These are phyloP conservation scores for Rhagium mordax DNA, from an alignment of 2,888 invertebrate species.

Conservation along the genomic window DNA sequence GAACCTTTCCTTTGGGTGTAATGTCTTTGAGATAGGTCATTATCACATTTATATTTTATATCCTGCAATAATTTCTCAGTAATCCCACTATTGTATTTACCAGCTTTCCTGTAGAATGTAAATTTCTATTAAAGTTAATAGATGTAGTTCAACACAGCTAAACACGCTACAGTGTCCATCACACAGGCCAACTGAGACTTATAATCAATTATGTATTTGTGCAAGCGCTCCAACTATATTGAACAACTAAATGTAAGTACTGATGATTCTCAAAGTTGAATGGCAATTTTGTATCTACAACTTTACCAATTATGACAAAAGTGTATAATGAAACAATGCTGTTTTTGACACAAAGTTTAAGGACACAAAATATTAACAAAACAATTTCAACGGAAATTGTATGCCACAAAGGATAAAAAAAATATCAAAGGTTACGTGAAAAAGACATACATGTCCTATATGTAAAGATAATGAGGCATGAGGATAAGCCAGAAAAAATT, in stretches of 20 bases:
- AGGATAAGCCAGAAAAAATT: too few relatives aligned
- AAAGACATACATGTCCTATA: too few relatives aligned
- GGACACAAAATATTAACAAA: too few relatives aligned
- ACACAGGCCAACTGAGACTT: constrained; percentile 15
- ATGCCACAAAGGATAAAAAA: too few relatives aligned
- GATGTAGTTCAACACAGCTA: background rate
- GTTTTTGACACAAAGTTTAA: too few relatives aligned
- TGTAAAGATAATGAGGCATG: too few relatives aligned
- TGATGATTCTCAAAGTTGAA: too few relatives aligned
- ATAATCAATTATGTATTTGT: constrained; percentile 13
- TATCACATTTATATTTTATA: constrained; percentile 4
- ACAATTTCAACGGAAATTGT: too few relatives aligned
- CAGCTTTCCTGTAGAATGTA: background rate
- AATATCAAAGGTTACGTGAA: too few relatives aligned
- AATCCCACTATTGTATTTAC: background rate
- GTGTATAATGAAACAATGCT: background rate
- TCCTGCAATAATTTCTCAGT: constrained; percentile 2
- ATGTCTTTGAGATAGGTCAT: background rate
- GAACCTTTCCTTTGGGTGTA: background rate
- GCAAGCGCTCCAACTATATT: background rate
- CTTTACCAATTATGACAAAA: background rate
- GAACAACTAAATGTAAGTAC: background rate
- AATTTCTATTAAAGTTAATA: background rate
- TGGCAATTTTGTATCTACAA: background rate
- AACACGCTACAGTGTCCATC: constrained; percentile 11